Evolutionary conservation across 2,113 vertebrate species (phyloP), one percentile per base, ranked within the genome.

Genomic region (Corapipo altera): DNA sequence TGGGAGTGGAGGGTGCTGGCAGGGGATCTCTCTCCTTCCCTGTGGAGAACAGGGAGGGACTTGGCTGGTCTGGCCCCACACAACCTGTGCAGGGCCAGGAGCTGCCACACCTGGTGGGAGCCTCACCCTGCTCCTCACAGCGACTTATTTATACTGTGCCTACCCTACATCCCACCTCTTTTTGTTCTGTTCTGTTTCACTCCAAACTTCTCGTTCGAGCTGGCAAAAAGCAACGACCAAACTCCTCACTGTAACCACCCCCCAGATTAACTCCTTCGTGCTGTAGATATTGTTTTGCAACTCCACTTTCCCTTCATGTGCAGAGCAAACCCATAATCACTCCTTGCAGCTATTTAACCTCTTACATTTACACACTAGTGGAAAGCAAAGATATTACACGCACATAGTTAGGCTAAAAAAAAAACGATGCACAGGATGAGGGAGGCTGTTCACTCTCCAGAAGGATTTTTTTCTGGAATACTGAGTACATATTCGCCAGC

Each of bases 361-460:
- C 77, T 77, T 61, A 79, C 89, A 95, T 75, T 75, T 91, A 95
- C 82, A 81, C 84, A 67, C 88, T 10, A 77, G 76, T 26, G 28
- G 80, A 91, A 91, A 96, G 75, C 95, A 94, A 48, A 86, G 91
- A 26, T 82, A 74, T 91, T 59, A 86, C 95, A 93, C 19, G 76
- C 82, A 94, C 95, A 88, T 72, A 91, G 93, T 74, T 95, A 94
- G 96, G 91, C 70, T 91, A 91, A 72, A 41, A 41, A 39, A 48
- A 48, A 79, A 93, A 95, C 22, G 81, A 96, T 89, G 94, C 89
- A 88, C 78, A 58, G 93, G 70, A 52, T 52, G 79, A 94, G 92
- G 92, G 57, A 83, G 79, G 93, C 93, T 89, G 92, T 82, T 84
- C 90, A 62, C 69, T 61, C 65, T 85, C 78, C 95, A 74, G 95